Conservation (phyloP, 2,888 invertebrate species). For the Nomada fucata region DNA sequence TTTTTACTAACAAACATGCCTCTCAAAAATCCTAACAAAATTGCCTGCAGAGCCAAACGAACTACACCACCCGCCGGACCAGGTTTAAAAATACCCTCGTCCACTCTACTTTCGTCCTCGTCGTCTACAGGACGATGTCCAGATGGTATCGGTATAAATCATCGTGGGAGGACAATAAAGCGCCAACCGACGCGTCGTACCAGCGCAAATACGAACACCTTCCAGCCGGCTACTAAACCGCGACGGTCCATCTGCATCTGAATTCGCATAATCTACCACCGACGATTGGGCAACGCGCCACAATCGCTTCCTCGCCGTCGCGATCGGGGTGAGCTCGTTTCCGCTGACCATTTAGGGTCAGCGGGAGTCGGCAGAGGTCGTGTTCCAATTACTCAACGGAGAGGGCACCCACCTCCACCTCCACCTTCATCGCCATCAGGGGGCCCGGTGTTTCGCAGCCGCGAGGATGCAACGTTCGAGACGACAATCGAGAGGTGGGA, state of each 20-base stretch:
- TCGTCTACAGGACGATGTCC: slow-evolving; percentile 62
- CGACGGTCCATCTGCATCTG: slow-evolving; percentile 43
- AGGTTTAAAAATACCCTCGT: slow-evolving; percentile 45
- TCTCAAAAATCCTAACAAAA: too few relatives aligned
- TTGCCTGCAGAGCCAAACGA: too few relatives aligned
- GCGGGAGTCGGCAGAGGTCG: slow-evolving; percentile 82
- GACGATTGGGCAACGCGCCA: slow-evolving; percentile 58
- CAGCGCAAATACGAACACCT: slow-evolving; percentile 26
- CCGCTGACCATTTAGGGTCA: slow-evolving; percentile 81
- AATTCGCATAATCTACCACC: slow-evolving; percentile 43
- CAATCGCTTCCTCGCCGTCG: slow-evolving; percentile 60
- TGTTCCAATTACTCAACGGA: slow-evolving; percentile 83
- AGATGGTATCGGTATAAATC: slow-evolving; percentile 78
- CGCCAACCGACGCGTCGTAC: slow-evolving; percentile 46
- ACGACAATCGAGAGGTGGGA: slow-evolving; percentile 82
- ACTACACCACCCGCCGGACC: not conserved
- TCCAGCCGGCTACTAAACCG: slow-evolving; percentile 32
- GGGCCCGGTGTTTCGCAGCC: slow-evolving; percentile 52
- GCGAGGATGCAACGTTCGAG: slow-evolving; percentile 78
- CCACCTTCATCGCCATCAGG: slow-evolving; percentile 64
- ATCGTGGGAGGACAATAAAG: slow-evolving; percentile 80
- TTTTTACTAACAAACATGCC: too few relatives aligned
- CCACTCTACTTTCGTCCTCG: slow-evolving; percentile 73
- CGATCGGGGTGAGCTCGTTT: slow-evolving; percentile 73
- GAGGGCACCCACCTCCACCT: slow-evolving; percentile 76